A percentile compares a stretch with the other conserved stretches of the same genome.
These are phyloP conservation scores for Malthinus flaveolus DNA, from an alignment of 2,888 invertebrate species.

Conservation along the genomic window DNA sequence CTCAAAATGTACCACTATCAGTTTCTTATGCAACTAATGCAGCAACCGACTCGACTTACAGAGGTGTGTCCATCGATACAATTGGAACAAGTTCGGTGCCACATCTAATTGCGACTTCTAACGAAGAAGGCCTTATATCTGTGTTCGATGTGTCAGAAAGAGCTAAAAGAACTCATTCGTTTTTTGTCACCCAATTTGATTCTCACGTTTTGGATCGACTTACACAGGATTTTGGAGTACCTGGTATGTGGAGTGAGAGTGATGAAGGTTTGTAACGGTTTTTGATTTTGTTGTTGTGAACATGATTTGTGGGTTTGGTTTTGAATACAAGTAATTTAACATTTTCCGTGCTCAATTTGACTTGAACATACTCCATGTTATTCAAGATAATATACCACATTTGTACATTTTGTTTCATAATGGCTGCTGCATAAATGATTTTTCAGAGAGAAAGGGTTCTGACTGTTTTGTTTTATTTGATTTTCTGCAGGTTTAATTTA, in stretches of 20 bases:
- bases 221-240: constrained; percentile 52
- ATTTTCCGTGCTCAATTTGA: no score
- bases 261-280: constrained; percentile 45
- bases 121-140: constrained; percentile 68
- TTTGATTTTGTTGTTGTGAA: neutral
- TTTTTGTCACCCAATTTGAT: constrained; percentile 56
- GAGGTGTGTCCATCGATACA: constrained; percentile 40
- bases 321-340: no score
- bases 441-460: no score
- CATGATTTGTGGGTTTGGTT: neutral
- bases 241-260: constrained; percentile 44
- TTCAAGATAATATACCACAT: no score
- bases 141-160: constrained; percentile 85
- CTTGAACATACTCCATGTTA: no score
- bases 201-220: constrained; percentile 52
- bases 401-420: no score
- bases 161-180: constrained; percentile 68
- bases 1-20: constrained; percentile 91
- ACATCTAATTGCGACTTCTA: constrained; percentile 60
- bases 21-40: constrained; percentile 83
- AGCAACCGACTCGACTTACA: constrained; percentile 58
- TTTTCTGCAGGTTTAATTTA: no score
- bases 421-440: no score
- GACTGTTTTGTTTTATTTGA: no score
- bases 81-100: constrained; percentile 49